Evolutionary conservation across 2,888 invertebrate species (phyloP).

Genomic region (Ophion ventricosus): DNA sequence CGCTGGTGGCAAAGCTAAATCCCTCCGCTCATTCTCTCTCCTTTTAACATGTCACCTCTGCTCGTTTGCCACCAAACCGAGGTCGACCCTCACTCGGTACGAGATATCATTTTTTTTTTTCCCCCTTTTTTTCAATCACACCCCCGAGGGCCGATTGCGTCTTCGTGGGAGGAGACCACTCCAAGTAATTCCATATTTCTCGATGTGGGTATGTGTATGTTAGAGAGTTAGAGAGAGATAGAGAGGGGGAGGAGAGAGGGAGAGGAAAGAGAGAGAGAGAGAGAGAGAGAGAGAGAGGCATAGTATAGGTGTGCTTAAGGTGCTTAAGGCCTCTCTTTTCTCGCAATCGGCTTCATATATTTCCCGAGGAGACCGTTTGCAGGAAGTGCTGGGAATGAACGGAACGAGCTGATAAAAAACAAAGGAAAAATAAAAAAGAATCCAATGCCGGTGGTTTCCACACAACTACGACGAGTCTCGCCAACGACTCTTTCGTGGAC

Average conservation of each 20-base stretch:
- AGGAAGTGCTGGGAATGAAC: conserved; percentile 60
- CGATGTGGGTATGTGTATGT: neutral
- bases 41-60: conserved; percentile 20
- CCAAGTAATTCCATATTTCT: conserved; percentile 72
- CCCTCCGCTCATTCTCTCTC: conserved; percentile 45
- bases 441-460: conserved; percentile 23
- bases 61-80: conserved; percentile 20
- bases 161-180: conserved; percentile 66
- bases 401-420: conserved; percentile 64
- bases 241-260: neutral
- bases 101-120: conserved; percentile 76
- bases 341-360: conserved; percentile 76
- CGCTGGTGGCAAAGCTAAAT: conserved; percentile 63
- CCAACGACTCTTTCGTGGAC: neutral
- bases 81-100: neutral
- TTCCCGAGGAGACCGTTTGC: conserved; percentile 71
- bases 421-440: conserved; percentile 64
- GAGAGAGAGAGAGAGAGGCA: conserved; percentile 29
- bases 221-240: neutral
- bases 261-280: conserved; percentile 2
- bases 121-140: conserved; percentile 78
- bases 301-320: conserved; percentile 62
- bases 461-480: conserved; percentile 18
- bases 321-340: conserved; percentile 67
- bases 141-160: conserved; percentile 70